Conservation (phyloP, 2,113 vertebrate genomes). For the Agapornis roseicollis region DNA sequence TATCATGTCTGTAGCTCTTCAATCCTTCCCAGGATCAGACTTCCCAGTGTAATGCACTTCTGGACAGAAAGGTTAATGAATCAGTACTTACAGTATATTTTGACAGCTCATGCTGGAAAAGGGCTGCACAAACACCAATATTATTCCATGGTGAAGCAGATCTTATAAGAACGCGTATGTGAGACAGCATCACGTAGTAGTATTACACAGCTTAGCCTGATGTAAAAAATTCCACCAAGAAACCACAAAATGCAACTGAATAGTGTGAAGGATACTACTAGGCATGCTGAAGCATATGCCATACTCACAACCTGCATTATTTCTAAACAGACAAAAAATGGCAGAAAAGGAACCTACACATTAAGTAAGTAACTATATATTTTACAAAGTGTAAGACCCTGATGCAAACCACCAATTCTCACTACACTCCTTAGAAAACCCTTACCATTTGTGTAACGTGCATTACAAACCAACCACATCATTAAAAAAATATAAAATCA, state of each 20-base stretch:
- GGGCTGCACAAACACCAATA: background rate
- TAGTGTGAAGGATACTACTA: background rate
- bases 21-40: background rate
- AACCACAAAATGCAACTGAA: background rate
- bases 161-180: background rate
- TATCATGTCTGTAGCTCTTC: background rate
- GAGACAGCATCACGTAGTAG: background rate
- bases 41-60: background rate
- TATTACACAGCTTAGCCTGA: background rate
- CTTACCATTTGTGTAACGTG: background rate
- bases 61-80: background rate
- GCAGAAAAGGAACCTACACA: background rate
- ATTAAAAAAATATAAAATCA: background rate
- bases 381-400: background rate
- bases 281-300: background rate
- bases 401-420: background rate
- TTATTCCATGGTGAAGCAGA: background rate
- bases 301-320: background rate
- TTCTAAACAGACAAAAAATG: background rate
- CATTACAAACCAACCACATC: background rate
- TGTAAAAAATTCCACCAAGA: background rate
- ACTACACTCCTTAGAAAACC: background rate
- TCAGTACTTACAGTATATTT: background rate
- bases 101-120: background rate
- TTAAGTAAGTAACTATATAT: background rate